Evolutionary conservation across 2,888 invertebrate genomes (phyloP).

Genomic region (Sthenelais limicola): DNA sequence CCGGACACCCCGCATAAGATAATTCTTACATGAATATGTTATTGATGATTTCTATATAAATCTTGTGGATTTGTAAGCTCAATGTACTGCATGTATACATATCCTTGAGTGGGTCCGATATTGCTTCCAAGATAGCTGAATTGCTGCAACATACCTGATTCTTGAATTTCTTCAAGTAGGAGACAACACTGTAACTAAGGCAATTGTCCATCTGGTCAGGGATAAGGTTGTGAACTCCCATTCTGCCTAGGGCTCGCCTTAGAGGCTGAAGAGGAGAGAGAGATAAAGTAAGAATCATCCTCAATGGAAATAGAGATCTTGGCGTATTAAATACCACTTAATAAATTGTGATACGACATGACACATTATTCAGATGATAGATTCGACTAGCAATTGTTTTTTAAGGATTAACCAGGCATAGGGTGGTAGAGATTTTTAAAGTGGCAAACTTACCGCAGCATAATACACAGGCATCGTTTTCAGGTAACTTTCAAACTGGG

Average conservation of each 20-base stretch:
- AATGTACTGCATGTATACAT: too few relatives aligned
- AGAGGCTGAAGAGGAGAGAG: constrained; percentile 84
- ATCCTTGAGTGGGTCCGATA: too few relatives aligned
- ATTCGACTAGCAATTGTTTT: neutral
- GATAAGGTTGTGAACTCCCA: constrained; percentile 91
- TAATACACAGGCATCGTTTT: constrained; percentile 98
- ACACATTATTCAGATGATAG: too few relatives aligned
- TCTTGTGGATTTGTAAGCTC: too few relatives aligned
- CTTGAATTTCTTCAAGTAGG: constrained; percentile 95
- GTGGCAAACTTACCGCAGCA: constrained; percentile 61
- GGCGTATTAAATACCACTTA: too few relatives aligned
- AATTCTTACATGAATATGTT: too few relatives aligned
- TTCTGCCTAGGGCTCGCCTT: constrained; percentile 89
- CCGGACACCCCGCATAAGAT: too few relatives aligned
- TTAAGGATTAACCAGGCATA: neutral
- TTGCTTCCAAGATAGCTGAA: too few relatives aligned
- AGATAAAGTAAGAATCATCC: constrained; percentile 17
- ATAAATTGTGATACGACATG: too few relatives aligned
- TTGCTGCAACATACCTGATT: constrained; percentile 74
- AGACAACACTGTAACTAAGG: constrained; percentile 91
- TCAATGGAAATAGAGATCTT: too few relatives aligned
- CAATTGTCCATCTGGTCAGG: constrained; percentile 95
- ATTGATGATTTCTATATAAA: too few relatives aligned
- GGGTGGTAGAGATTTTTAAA: too few relatives aligned
- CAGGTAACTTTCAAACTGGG: constrained; percentile 93